Evolutionary conservation across 1,140 invertebrate species (phyloP).

Genomic region (Phenacoccus solenopsis): DNA sequence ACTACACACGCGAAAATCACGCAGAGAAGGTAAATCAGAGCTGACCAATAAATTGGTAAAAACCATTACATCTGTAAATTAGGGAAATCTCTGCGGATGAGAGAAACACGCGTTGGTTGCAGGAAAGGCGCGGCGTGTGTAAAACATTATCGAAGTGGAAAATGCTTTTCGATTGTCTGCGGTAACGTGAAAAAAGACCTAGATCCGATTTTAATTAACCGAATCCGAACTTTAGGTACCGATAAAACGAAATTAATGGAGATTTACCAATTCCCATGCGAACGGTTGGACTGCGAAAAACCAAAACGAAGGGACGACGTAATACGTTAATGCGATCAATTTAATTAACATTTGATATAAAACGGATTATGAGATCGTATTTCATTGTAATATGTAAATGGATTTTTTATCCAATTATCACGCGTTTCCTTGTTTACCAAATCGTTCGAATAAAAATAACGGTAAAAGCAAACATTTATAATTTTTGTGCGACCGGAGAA

Average conservation of each 20-base stretch:
- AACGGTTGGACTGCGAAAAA: neutral
- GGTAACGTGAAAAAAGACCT: no score
- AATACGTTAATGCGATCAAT: no score
- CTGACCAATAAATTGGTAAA: no score
- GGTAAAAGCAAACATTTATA: neutral
- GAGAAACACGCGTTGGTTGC: no score
- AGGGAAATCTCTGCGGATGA: no score
- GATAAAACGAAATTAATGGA: neutral
- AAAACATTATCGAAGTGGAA: no score
- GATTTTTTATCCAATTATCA: neutral
- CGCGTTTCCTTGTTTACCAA: neutral
- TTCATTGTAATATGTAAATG: neutral
- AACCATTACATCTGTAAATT: no score
- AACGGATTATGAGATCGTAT: neutral
- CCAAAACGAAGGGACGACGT: neutral
- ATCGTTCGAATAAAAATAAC: slow-evolving; percentile 4
- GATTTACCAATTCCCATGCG: neutral
- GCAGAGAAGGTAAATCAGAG: no score
- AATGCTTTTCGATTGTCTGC: no score
- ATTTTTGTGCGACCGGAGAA: neutral
- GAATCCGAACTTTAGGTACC: neutral
- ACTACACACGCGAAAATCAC: no score
- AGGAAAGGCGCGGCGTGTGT: no score
- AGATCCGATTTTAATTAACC: neutral
- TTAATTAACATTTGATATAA: neutral